phyloP scores from a whole-genome alignment of 2,797 vertebrate species.

The Chrysocyon brachyurus region DNA sequence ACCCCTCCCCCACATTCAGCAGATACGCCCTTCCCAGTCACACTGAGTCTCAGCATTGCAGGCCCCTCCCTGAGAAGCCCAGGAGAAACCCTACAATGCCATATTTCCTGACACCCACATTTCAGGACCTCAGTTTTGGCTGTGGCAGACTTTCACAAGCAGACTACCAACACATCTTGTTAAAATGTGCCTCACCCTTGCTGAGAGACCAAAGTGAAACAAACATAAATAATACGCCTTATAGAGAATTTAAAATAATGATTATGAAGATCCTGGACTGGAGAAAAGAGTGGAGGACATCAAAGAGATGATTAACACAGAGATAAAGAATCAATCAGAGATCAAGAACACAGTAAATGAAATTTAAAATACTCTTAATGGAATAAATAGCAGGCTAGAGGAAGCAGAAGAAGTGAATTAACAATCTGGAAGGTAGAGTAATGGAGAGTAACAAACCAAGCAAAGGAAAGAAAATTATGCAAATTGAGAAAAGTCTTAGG shows the following conservation, averaged over 20 bases:
- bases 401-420: not conserved
- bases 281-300: not conserved
- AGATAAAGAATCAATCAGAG: not conserved
- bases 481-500: not conserved
- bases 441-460: not conserved
- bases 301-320: not conserved
- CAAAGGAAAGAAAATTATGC: not conserved
- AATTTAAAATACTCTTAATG: not conserved
- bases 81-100: not conserved
- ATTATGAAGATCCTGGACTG: not conserved
- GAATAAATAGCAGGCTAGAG: not conserved
- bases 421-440: not conserved
- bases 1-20: not conserved
- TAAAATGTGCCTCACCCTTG: not conserved
- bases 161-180: not conserved
- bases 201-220: not conserved
- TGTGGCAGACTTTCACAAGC: not conserved
- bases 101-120: not conserved
- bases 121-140: not conserved
- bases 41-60: not conserved
- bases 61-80: not conserved
- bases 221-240: not conserved
- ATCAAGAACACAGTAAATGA: not conserved
- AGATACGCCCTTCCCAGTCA: not conserved
- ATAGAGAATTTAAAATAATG: not conserved